phyloP scores from a whole-genome alignment of 2,888 invertebrate species.

The Orthonevra nobilis region DNA sequence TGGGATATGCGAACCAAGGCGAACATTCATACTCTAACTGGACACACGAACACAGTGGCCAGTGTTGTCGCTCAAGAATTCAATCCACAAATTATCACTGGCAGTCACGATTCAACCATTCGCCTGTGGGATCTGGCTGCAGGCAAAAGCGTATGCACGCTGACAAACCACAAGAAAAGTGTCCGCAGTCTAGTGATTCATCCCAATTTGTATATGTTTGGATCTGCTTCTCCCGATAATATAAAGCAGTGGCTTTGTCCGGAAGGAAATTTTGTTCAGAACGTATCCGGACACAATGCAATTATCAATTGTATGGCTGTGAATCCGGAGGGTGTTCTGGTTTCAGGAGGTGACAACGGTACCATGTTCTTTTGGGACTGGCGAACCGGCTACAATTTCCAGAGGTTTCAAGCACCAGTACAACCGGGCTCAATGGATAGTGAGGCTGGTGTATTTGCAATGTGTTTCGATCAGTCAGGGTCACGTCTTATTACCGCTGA shows the following conservation, averaged over 20 bases:
- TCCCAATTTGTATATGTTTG: conserved; percentile 93
- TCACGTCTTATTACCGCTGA: conserved; percentile 97
- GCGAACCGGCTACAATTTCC: conserved; percentile 99
- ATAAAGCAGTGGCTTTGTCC: conserved; percentile 99
- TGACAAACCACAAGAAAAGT: conserved; percentile 99
- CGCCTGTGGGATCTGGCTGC: conserved; percentile 98
- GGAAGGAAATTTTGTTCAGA: conserved; percentile 98
- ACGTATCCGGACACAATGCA: conserved; percentile 97
- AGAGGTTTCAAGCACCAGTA: conserved; percentile 93
- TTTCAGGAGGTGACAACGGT: conserved; percentile 99
- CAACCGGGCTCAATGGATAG: conserved; percentile 99
- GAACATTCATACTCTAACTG: conserved; percentile 96
- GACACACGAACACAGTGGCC: conserved; percentile 98
- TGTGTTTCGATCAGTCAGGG: conserved; percentile 97
- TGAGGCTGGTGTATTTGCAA: conserved; percentile 98
- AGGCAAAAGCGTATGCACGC: conserved; percentile 94
- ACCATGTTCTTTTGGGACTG: conserved; percentile 99
- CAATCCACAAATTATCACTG: conserved; percentile 96
- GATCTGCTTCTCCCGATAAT: conserved; percentile 98
- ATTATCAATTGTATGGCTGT: conserved; percentile 98
- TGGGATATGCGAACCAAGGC: conserved; percentile 99
- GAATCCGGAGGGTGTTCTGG: conserved; percentile 96
- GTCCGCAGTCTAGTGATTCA: conserved; percentile 89
- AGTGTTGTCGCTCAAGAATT: conserved; percentile 95
- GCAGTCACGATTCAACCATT: conserved; percentile 98